Base-by-base conservation (phyloP, 2,797 vertebrate species). In the Moxostoma hubbsi region DNA sequence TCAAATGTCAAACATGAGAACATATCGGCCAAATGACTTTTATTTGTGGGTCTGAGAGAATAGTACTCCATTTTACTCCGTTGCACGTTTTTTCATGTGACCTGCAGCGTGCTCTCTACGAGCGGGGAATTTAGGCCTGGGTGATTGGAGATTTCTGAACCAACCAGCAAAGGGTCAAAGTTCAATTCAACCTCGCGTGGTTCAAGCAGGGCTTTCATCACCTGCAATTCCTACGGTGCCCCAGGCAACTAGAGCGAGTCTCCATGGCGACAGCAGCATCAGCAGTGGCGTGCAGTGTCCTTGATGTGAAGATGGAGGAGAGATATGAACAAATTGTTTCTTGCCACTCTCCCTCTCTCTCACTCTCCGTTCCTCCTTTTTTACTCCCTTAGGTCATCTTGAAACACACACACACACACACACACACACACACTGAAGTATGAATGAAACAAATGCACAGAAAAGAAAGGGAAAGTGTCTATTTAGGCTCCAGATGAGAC, bases 261-360 rank as follows among this genome's bases (percentile, higher is more conserved):
- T 89, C 93, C 92, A 93, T 94, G 91, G 91, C 89, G 91, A 94
- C 92, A 85, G 85, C 91, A 91, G 90, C 91, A 89, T 86, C 87
- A 90, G 91, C 90, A 88, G 89, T 86, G 89, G 92, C 87, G 83
- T 66, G 74, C 73, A 16, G 90, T 93, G 93, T 94, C 92, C 92
- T 94, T 94, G 92, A 79, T 83, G 89, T 89, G 84, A 86, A 91
- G 90, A 93, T 89, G 86, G 88, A 86, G 84, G 81, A 83, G 82
- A 91, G 88, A 89, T 90, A 92, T 89, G 82, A 85, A 82, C 83
- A 86, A 79, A 83, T 83, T 85, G 79, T 81, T 83, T 76, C 55
- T 72, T 80, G 71, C 15, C 2, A 43, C 36, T 55, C 59, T 1
- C 1, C 18, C 46, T 6, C 55, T 63, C 58, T 74, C 63, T 43